Base-by-base conservation (phyloP, 2,113 vertebrate genomes). In the Oplegnathus fasciatus region DNA sequence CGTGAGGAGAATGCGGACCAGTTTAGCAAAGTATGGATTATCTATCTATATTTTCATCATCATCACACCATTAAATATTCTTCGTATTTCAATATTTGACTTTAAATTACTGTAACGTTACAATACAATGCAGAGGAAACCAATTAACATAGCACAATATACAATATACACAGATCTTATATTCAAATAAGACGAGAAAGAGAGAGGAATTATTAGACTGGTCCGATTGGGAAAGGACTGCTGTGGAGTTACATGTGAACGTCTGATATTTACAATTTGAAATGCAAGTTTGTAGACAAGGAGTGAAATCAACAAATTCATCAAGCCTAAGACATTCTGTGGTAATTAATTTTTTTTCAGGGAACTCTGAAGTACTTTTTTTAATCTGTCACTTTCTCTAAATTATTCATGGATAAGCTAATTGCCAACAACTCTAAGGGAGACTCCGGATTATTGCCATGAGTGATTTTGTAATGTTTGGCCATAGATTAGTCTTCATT, bases 401-500 rank as follows among this genome's bases (percentile, higher is more conserved):
- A 62, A 80, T n/a, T n/a, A 80, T 30, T 80, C 37, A 4, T 48
- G 48, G 55, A 78, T 69, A 78, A 82, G 40, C 37, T 69, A n/a
- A 70, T 76, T 80, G 65, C 64, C n/a, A 72, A 60, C 61, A 68
- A 66, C 52, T 57, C 67, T 0, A n/a, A 24, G 13, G 71, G 50
- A n/a, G 37, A 48, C 46, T 32, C 34, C 20, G 17, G 57, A 85
- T 74, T 88, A 81, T 55, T 73, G 60, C 64, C 28, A 61, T 24
- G 20, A 80, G 61, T 46, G 42, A 68, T 74, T 86, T 79, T 69
- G 22, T 40, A 58, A 48, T 65, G 28, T 65, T 76, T 65, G 60
- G 48, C 67, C 50, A 73, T 40, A 79, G 66, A 73, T 60, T 81
- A 71, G 62, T 78, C 71, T 72, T 75, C 61, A 82, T 80, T 71